These are phyloP conservation scores for Tetrax tetrax DNA, from an alignment of 2,113 vertebrate species.

Conservation along the genomic window DNA sequence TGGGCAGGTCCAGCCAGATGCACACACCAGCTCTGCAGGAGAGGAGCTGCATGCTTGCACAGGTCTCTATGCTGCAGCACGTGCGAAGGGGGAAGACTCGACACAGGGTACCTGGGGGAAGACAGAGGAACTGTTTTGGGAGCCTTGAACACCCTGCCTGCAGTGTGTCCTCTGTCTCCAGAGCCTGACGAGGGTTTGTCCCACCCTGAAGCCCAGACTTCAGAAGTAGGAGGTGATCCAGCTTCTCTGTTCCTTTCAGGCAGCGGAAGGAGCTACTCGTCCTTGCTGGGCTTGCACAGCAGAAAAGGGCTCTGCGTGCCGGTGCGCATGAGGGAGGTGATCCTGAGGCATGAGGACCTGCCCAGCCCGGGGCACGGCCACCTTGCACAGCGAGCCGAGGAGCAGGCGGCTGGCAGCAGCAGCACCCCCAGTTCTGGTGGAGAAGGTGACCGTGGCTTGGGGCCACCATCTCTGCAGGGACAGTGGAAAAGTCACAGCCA, in stretches of 20 bases:
- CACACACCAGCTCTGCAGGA: background rate
- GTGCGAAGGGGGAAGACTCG: background rate
- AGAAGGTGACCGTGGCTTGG: background rate
- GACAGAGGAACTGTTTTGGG: background rate
- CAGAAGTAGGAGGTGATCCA: background rate
- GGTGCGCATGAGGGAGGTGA: background rate
- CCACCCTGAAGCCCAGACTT: no score
- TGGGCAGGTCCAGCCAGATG: background rate
- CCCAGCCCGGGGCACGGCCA: background rate
- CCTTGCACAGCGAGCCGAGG: rapidly evolving
- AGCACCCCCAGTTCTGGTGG: background rate
- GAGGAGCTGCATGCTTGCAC: rapidly evolving
- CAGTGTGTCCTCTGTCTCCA: background rate
- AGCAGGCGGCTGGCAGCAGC: background rate
- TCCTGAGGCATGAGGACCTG: background rate
- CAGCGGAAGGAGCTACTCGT: background rate
- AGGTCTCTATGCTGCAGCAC: no score
- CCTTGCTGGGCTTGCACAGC: background rate
- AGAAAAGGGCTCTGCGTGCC: background rate
- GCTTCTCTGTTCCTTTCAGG: background rate
- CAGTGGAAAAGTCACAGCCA: background rate
- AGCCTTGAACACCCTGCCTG: background rate
- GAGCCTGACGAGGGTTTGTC: background rate
- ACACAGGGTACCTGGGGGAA: background rate
- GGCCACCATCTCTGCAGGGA: background rate